Evolutionary conservation across 2,888 invertebrate genomes (phyloP), one percentile per base, ranked within the genome.

Genomic region (Drosophila seclusa): DNA sequence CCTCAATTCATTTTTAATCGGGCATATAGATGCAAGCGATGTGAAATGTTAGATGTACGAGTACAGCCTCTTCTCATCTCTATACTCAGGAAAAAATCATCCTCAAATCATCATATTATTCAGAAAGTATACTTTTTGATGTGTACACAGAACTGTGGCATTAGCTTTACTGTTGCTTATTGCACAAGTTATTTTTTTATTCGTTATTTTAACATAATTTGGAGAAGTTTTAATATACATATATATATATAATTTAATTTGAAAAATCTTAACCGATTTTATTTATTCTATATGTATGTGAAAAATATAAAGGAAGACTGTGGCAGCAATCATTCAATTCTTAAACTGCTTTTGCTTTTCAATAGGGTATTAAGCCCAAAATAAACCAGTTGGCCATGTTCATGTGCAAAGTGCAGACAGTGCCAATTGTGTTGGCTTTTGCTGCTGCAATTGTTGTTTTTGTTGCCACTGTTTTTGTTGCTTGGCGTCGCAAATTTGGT

Each of bases 401-500:
- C 64, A 72, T 72, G 67, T 71, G 64, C 53, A 70, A 42, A 65
- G 61, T 61, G 73, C 74, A 68, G 57, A 24, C 57, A 64, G n/a
- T 38, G 68, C 50, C 38, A 61, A 76, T 64, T 59, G 64, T 68
- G 64, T 68, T 68, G 64, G 42, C 54, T 68, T 61, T 48, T 40
- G n/a, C 45, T 63, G 31, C 27, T 54, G 49, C 48, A 21, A 16
- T 11, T 52, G 29, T 24, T 49, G 32, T 50, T 42, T 60, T 48
- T 53, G 54, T 18, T 55, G 38, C 7, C 48, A 36, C 40, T 62
- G 65, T 27, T 68, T 55, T 24, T 66, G 42, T 18, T 61, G 34
- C 31, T 45, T 42, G 66, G 69, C 55, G 67, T 69, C 65, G 60
- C 74, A 49, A 76, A 73, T 84, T 78, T 87, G 82, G 82, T 59